These are phyloP conservation scores for Trichogramma pretiosum DNA, from an alignment of 1,140 invertebrate genomes.

Conservation along the genomic window DNA sequence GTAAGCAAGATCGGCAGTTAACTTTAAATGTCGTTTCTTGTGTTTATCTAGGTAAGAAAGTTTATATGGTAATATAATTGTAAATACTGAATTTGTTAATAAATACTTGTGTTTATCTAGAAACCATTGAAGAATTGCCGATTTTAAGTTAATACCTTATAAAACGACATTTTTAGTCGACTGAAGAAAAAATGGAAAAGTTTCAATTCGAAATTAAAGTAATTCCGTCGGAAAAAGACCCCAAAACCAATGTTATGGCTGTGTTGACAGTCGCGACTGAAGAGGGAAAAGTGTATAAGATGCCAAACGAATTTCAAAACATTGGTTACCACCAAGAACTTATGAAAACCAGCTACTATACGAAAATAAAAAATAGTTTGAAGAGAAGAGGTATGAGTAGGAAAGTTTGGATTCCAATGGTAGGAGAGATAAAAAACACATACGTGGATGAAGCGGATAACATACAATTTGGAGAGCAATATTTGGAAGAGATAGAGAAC, in stretches of 20 bases:
- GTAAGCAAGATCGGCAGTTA: too few species aligned
- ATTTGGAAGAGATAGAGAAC: not conserved
- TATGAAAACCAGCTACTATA: not conserved
- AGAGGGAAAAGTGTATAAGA: not conserved
- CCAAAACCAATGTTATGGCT: not conserved
- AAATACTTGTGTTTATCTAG: too few species aligned
- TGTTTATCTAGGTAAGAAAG: too few species aligned
- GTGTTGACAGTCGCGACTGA: not conserved
- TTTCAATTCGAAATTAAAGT: not conserved
- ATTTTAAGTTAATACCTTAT: too few species aligned
- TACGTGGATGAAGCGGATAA: not conserved
- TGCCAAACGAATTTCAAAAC: not conserved
- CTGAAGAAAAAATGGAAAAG: not conserved
- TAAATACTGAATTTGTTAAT: too few species aligned
- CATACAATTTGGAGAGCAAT: not conserved
- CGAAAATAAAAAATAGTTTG: conserved; percentile 1
- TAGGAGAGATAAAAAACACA: not conserved
- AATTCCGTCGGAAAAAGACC: not conserved
- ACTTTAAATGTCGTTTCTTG: too few species aligned
- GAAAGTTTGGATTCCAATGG: not conserved
- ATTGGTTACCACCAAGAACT: not conserved
- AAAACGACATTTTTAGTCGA: not conserved
- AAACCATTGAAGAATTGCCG: too few species aligned
- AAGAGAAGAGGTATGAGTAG: not conserved
- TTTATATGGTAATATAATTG: too few species aligned